Conservation (phyloP, 2,113 vertebrate genomes). For the Plectropomus leopardus region DNA sequence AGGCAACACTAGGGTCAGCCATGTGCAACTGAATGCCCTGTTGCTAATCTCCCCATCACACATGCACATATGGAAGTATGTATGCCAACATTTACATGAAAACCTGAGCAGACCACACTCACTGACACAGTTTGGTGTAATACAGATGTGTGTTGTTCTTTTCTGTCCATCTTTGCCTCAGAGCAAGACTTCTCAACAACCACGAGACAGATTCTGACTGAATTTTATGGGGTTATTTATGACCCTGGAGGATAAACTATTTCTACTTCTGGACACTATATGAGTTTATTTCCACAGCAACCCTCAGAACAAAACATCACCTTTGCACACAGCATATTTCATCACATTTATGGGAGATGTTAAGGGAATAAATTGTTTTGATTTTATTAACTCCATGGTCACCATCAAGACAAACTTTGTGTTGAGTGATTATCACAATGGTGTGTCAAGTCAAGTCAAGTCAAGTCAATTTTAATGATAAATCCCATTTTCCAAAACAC, state of each 20-base stretch:
- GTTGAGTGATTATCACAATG: too few species aligned
- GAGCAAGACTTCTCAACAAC: neutral
- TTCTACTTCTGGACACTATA: neutral
- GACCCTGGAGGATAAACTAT: neutral
- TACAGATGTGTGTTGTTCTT: neutral
- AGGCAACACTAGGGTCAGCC: slow-evolving; percentile 78
- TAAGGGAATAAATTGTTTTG: neutral
- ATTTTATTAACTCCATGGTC: neutral
- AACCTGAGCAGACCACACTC: neutral
- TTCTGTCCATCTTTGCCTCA: neutral
- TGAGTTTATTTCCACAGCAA: neutral
- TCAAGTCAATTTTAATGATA: too few species aligned
- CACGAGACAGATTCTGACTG: neutral
- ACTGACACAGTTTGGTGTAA: neutral
- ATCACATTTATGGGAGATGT: neutral
- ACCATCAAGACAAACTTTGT: neutral
- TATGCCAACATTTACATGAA: neutral
- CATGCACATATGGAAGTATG: neutral
- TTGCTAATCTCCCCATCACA: slow-evolving; percentile 62
- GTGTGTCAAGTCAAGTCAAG: too few species aligned
- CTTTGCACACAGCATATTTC: neutral
- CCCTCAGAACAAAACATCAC: neutral
- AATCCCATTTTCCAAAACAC: too few species aligned
- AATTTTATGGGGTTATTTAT: neutral
- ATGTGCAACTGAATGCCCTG: slow-evolving; percentile 73